These are phyloP conservation scores for Mastomys natalensis DNA, from an alignment of 2,113 vertebrate genomes.

Conservation along the genomic window DNA sequence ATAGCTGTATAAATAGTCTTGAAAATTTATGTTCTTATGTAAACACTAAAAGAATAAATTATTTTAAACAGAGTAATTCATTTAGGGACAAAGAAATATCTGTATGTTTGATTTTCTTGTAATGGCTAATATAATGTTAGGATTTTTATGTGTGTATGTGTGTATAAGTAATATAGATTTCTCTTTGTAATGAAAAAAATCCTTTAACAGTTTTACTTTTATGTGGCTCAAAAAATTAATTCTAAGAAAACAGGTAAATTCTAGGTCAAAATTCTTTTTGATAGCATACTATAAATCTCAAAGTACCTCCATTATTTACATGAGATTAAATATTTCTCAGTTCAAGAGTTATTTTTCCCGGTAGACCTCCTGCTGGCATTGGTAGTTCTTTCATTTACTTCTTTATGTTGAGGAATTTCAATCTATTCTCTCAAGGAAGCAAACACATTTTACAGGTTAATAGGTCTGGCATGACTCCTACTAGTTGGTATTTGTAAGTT, in stretches of 20 bases:
- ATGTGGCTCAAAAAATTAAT: conserved; percentile 49
- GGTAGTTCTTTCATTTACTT: background rate
- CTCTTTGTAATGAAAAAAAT: background rate
- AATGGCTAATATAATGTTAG: background rate
- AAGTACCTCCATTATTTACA: background rate
- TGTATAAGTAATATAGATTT: conserved; percentile 16
- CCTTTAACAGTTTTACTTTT: background rate
- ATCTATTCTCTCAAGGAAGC: conserved; percentile 3
- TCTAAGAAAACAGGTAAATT: conserved; percentile 24
- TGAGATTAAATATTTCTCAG: conserved; percentile 31
- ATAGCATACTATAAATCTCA: background rate
- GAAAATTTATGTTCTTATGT: conserved; percentile 63
- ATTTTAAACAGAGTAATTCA: conserved; percentile 73
- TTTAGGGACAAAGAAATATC: conserved; percentile 30
- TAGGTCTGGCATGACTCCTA: background rate
- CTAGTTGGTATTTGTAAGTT: background rate
- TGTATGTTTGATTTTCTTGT: conserved; percentile 57
- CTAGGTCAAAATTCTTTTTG: conserved; percentile 7
- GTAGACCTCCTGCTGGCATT: background rate
- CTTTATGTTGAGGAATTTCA: background rate
- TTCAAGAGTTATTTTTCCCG: background rate
- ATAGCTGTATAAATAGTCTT: conserved; percentile 79
- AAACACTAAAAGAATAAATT: conserved; percentile 54
- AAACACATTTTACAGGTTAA: background rate
- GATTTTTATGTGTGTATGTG: background rate